Evolutionary conservation across 2,797 vertebrate genomes (phyloP), one percentile per base, ranked within the genome.

Genomic region (Octomys mimax): DNA sequence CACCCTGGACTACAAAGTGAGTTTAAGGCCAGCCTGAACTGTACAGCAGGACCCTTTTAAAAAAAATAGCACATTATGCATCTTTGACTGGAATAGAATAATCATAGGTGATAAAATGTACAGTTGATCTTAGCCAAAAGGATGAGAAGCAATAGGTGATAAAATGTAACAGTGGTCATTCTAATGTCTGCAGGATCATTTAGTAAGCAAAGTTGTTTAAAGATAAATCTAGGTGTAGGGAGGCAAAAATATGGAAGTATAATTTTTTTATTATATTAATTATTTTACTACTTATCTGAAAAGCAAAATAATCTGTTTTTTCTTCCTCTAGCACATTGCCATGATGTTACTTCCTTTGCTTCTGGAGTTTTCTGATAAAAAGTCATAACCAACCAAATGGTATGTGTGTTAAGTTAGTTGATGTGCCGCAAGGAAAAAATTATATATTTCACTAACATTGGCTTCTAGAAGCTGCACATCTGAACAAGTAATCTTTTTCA

Each of bases 401-500:
- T 71, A 33, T 73, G 18, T 83, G 22, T 92, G 33, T 70, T 88
- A 42, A 70, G 73, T 88, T 96, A 90, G 86, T 85, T 91, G 94
- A 90, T 77, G 22, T 49, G 71, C 12, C 83, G 5, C 26, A 92
- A 95, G 36, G 61, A 42, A 52, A 90, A 77, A 33, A 89, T 14
- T 75, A 68, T 46, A 33, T 39, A 83, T 77, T 84, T 92, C 52
- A 71, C 33, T 82, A 83, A 94, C 83, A 70, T 94, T 97, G 88
- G 49, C 22, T 93, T 93, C 52, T 82, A 12, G 75, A 95, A 96
- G 80, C 66, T 94, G 89, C 28, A 79, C 64, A 46, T 87, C 88
- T 94, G 94, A 93, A 91, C 82, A 93, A 42, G 59, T 73, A 88
- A 92, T 95, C 59, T 92, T 93, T 93, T 95, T 78, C n/a, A 64